Evolutionary conservation across 2,888 invertebrate species (phyloP), one percentile per base, ranked within the genome.

Genomic region (Gandaritis pyraliata): DNA sequence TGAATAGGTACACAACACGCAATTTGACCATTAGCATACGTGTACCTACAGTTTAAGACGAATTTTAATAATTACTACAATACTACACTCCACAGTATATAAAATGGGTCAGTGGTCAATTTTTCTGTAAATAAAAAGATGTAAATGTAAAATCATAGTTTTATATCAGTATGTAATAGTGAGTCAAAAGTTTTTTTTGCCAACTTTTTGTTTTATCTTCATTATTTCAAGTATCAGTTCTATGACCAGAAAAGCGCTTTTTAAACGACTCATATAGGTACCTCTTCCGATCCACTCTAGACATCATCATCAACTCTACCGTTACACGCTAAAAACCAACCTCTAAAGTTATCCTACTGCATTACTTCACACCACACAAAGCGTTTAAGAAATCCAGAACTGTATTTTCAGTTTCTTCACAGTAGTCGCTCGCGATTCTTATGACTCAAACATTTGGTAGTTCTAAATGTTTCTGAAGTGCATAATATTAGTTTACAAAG

Each of bases 401-500:
- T 36, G 48, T 33, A 45, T 70, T 73, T 73, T 68, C 69, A 76
- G 71, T 77, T 63, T 15, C 50, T 50, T 41, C 53, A 54, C 48
- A 58, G 57, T 62, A 29, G 38, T 47, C 54, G 56, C 16, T 6
- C 46, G 39, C 54, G 57, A 50, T 59, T 57, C 54, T 49, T 33
- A 59, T 47, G 45, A 61, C 59, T 65, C 61, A 46, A 51, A 46
- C 59, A 18, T 66, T 64, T 54, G 15, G 3, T 8, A 5, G 5
- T 39, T 65, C 81, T 81, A 82, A 84, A 87, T 90, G 90, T 83
- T 83, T 77, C 77, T 81, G 73, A 90, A 83, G 73, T 71, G 62
- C 39, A 72, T 85, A 52, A 75, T 75, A 55, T 67, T 85, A 48
- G 80, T 90, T 46, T 88, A 85, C 72, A 78, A 81, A 64, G 82